Evolutionary conservation across 2,888 invertebrate genomes (phyloP).

Genomic region (Strigamia transsilvanica): DNA sequence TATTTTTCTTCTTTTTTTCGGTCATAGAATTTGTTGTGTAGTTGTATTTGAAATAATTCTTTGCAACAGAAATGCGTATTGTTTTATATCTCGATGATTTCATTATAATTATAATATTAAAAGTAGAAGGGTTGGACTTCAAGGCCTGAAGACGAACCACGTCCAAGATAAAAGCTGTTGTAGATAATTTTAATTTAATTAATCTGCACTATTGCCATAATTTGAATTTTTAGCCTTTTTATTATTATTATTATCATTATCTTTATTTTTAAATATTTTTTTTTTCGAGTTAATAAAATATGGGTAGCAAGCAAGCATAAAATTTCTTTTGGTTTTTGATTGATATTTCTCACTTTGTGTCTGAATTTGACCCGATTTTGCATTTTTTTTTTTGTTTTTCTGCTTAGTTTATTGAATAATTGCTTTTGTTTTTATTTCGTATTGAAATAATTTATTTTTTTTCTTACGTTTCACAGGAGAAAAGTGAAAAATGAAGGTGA

Average conservation of each 20-base stretch:
- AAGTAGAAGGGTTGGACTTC: slow-evolving; percentile 31
- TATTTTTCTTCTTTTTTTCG: not conserved
- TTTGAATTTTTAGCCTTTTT: not conserved
- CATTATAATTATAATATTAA: slow-evolving; percentile 20
- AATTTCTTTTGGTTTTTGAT: not conserved
- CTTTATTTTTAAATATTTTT: not conserved
- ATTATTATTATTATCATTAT: too few relatives aligned
- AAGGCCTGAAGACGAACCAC: slow-evolving; percentile 6
- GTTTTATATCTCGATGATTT: not conserved
- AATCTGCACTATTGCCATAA: slow-evolving; percentile 18
- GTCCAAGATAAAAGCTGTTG: slow-evolving; percentile 5
- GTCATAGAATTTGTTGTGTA: slow-evolving; percentile 24
- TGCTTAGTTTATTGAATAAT: too few relatives aligned
- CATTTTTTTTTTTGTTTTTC: too few relatives aligned
- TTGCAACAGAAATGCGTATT: slow-evolving; percentile 24
- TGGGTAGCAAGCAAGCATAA: slow-evolving; percentile 17
- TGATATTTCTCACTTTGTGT: not conserved
- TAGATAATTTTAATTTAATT: slow-evolving; percentile 9
- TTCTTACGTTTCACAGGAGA: slow-evolving; percentile 11
- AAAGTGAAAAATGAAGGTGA: not conserved
- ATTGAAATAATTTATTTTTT: not conserved
- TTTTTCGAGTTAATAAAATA: not conserved
- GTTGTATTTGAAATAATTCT: not conserved
- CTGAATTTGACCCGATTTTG: not conserved
- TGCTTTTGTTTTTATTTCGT: not conserved